Evolutionary conservation across 2,113 vertebrate species (phyloP).

Genomic region (Megatriorchis doriae): DNA sequence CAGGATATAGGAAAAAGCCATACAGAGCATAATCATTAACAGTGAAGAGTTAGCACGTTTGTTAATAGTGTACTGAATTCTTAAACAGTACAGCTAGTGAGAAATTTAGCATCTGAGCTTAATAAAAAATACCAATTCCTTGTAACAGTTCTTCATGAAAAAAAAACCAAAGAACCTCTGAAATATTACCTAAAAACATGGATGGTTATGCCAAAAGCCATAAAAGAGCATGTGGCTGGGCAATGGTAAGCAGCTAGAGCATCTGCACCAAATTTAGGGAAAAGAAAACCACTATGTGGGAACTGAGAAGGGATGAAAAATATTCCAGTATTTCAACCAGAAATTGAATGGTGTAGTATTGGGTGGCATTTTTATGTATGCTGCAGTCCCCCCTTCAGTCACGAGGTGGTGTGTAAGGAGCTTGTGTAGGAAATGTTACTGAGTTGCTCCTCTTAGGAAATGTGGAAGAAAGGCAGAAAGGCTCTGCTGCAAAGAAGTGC

Average conservation of each 20-base stretch:
- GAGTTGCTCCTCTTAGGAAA: not conserved
- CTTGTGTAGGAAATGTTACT: not conserved
- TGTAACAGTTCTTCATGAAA: not conserved
- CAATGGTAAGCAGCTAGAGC: not conserved
- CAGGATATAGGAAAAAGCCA: not conserved
- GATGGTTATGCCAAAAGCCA: not conserved
- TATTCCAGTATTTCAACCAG: not conserved
- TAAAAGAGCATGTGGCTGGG: not conserved
- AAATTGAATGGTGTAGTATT: not conserved
- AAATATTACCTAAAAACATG: not conserved
- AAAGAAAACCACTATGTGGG: not conserved
- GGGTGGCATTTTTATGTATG: not conserved
- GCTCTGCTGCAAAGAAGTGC: not conserved
- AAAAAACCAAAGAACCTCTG: not conserved
- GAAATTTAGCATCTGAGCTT: not conserved
- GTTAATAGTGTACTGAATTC: not conserved
- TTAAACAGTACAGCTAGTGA: not conserved
- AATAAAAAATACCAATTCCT: not conserved
- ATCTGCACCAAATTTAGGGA: not conserved
- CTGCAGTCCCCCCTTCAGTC: conserved; percentile 21
- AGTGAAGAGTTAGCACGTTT: not conserved
- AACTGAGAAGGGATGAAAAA: not conserved
- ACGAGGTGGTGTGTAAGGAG: conserved; percentile 27
- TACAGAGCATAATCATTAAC: not conserved
- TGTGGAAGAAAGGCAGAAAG: not conserved